Conservation (phyloP, 2,888 invertebrate genomes). For the Apodemia duryi region DNA sequence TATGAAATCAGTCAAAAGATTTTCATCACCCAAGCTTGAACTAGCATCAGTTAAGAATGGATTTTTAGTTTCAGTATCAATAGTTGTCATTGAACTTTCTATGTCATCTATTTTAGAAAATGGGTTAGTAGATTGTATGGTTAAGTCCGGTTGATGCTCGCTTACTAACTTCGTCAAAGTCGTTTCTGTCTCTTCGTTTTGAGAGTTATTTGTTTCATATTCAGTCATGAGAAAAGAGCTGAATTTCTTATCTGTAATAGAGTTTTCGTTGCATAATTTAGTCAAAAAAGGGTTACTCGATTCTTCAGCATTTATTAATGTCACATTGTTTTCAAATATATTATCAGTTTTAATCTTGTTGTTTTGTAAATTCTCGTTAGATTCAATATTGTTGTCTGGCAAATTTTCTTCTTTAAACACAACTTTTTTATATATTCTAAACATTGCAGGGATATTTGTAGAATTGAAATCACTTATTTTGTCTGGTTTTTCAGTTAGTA, state of each 20-base stretch:
- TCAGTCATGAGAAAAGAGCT: conserved; percentile 57
- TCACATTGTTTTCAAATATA: conserved; percentile 42
- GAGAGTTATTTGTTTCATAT: conserved; percentile 62
- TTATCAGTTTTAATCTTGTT: conserved; percentile 40
- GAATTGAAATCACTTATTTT: conserved; percentile 18
- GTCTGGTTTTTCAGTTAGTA: conserved; percentile 51
- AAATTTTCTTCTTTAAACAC: conserved; percentile 6
- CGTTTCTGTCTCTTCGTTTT: conserved; percentile 50
- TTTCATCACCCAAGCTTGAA: neutral
- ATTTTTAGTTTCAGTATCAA: conserved; percentile 1
- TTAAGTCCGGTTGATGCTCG: conserved; percentile 18
- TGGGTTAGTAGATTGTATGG: conserved; percentile 24
- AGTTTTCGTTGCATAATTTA: conserved; percentile 44
- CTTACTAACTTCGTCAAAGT: conserved; percentile 22
- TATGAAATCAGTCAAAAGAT: conserved; percentile 43
- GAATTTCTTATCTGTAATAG: conserved; percentile 48
- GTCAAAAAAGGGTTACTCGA: conserved; percentile 57
- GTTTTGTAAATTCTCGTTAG: conserved; percentile 40
- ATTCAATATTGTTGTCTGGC: conserved; percentile 20
- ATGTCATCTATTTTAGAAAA: conserved; percentile 21
- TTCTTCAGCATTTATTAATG: conserved; percentile 41
- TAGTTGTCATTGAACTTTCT: neutral
- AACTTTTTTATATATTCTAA: conserved; percentile 1
- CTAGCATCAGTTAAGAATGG: conserved; percentile 2
- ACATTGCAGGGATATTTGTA: neutral